Conservation (phyloP, 2,113 vertebrate genomes). For the Albula goreensis region DNA sequence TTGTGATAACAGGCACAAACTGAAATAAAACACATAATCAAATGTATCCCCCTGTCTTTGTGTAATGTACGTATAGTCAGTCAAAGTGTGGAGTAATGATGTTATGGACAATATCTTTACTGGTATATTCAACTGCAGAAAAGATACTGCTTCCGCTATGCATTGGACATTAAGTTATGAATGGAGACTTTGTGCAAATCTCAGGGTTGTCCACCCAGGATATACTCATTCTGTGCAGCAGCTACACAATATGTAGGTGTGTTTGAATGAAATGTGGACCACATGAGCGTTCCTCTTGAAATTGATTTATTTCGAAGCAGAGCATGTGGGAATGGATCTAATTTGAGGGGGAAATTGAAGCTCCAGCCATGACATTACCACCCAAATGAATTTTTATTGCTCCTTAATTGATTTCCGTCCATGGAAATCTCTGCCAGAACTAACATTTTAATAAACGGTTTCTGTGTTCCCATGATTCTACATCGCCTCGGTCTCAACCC, state of each 20-base stretch:
- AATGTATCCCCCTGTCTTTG: background rate
- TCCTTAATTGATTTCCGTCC: slow-evolving; percentile 54
- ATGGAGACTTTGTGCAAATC: background rate
- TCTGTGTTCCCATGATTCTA: background rate
- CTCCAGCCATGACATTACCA: slow-evolving; percentile 71
- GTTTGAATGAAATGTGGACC: background rate
- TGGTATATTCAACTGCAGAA: background rate
- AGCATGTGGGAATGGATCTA: slow-evolving; percentile 58
- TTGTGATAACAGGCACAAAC: background rate
- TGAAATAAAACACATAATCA: background rate
- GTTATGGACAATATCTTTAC: background rate
- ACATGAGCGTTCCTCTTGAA: slow-evolving; percentile 51
- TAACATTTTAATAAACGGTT: slow-evolving; percentile 17
- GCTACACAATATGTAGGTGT: background rate
- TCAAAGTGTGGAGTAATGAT: background rate
- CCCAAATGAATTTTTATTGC: slow-evolving; percentile 67
- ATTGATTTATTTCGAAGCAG: slow-evolving; percentile 59
- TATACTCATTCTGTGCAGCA: background rate
- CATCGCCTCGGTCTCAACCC: background rate
- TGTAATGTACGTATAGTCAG: background rate
- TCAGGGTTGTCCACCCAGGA: background rate
- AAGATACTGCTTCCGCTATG: background rate
- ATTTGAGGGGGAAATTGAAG: slow-evolving; percentile 67
- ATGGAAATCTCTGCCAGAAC: slow-evolving; percentile 16
- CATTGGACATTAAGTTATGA: background rate